A percentile compares a stretch with the other conserved stretches of the same genome.
phyloP scores from a whole-genome alignment of 2,113 vertebrate genomes.

The Bufo gargarizans region DNA sequence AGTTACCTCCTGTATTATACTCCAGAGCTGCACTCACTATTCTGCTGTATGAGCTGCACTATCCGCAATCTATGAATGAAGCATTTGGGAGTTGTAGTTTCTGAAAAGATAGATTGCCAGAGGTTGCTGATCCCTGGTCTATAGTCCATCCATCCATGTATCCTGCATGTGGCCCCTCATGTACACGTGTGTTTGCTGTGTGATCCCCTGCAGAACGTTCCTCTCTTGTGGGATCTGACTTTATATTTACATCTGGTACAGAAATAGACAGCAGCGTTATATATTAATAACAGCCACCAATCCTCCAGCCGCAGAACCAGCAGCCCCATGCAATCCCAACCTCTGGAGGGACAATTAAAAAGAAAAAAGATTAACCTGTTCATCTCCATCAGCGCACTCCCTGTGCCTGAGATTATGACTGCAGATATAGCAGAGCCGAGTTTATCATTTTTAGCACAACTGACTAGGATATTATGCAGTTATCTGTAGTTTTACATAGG shows the following conservation, averaged over 20 bases:
- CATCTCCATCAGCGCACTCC: too few species aligned
- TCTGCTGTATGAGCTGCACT: too few species aligned
- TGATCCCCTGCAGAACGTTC: slow-evolving; percentile 33
- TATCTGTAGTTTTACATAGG: neutral
- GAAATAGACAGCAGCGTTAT: slow-evolving; percentile 45
- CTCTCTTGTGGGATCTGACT: slow-evolving; percentile 5
- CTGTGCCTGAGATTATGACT: neutral
- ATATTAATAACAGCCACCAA: slow-evolving; percentile 28
- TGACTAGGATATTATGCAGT: neutral
- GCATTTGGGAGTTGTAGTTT: too few species aligned
- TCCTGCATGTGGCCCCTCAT: too few species aligned
- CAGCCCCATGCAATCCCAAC: neutral
- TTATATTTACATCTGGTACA: slow-evolving; percentile 47
- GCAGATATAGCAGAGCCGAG: neutral
- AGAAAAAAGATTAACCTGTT: neutral
- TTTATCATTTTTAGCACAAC: neutral
- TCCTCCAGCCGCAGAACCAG: neutral
- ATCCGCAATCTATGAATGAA: too few species aligned
- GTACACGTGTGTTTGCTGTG: neutral
- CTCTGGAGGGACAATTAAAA: slow-evolving; percentile 6
- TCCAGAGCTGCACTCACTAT: too few species aligned
- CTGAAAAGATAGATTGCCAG: too few species aligned
- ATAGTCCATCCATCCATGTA: too few species aligned
- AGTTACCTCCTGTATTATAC: too few species aligned
- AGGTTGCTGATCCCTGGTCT: too few species aligned